Evolutionary conservation across 2,888 invertebrate genomes (phyloP), one percentile per base, ranked within the genome.

Genomic region (Caenorhabditis sp.): DNA sequence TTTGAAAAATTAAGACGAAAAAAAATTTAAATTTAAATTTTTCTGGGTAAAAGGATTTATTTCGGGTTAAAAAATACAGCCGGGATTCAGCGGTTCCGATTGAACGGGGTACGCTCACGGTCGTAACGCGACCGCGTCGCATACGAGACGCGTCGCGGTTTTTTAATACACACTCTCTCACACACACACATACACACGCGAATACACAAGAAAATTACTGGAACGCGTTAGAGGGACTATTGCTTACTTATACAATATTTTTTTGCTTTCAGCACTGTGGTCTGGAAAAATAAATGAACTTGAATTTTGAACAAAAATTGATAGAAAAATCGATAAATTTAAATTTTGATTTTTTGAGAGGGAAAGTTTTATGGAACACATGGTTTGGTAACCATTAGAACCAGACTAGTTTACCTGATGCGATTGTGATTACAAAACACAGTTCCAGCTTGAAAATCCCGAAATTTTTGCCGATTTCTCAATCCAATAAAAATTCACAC

Each of bases 81-180:
- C 37, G 54, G 24, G 54, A 49, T 57, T 63, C 72, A 63, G 59
- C 72, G 72, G 62, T 67, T 68, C 72, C 62, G 57, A 65, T 61
- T 64, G 72, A 68, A 68, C 71, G 67, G 69, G 62, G 66, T 64
- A 66, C 69, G 57, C 69, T 63, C 57, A 59, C 66, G 62, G 66
- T 74, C 74, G 74, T 74, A 74, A 74, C 70, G 75, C 75, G 64
- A 64, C 75, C 75, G 75, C 75, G 70, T 67, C 70, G 75, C 75
- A 62, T 50, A 57, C 54, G 50, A 31, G 53, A 49, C 62, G 75
- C 75, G 70, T 58, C 19, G 75, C 70, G 75, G 74, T 69, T 66
- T 60, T 66, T 69, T 66, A 66, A 59, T 63, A 59, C 50, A 23
- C 51, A 8, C 51, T 17, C 51, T 21, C 12, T 3, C 43, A 43